phyloP scores from a whole-genome alignment of 2,888 invertebrate genomes.

The Yponomeuta malinellus region DNA sequence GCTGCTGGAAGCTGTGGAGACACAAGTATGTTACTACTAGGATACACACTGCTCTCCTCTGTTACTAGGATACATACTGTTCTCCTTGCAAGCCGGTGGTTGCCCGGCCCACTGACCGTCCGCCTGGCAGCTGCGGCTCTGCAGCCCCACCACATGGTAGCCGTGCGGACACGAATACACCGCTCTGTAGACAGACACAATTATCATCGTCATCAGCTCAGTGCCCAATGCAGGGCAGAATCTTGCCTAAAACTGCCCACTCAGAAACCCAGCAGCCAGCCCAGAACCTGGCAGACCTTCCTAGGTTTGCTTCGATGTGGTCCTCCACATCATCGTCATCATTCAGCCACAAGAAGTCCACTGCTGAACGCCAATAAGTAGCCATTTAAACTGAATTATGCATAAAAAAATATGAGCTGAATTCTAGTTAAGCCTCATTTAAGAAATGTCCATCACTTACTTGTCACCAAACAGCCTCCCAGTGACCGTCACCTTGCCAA shows the following conservation, averaged over 20 bases:
- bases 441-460: constrained; percentile 36
- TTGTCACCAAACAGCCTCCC: constrained; percentile 88
- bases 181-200: constrained; percentile 67
- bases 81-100: constrained; percentile 89
- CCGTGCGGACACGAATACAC: constrained; percentile 92
- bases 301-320: too few species aligned
- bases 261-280: too few species aligned
- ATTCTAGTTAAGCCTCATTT: background rate
- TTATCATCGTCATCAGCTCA: background rate
- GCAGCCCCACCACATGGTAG: constrained; percentile 90
- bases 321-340: too few species aligned
- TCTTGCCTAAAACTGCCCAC: too few species aligned
- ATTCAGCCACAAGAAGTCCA: too few species aligned
- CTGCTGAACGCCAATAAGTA: too few species aligned
- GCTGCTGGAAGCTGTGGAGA: too few species aligned
- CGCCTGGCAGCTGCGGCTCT: constrained; percentile 92
- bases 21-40: too few species aligned
- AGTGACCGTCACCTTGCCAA: constrained; percentile 84
- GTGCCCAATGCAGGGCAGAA: background rate
- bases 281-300: too few species aligned
- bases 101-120: constrained; percentile 94
- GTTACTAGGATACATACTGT: constrained; percentile 71
- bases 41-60: too few species aligned
- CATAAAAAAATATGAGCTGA: background rate
- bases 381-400: background rate